Percentiles rank a stretch among this genome's conserved stretches.
These are phyloP conservation scores for Sussaba pulchella DNA, from an alignment of 2,888 invertebrate genomes.

Conservation along the genomic window DNA sequence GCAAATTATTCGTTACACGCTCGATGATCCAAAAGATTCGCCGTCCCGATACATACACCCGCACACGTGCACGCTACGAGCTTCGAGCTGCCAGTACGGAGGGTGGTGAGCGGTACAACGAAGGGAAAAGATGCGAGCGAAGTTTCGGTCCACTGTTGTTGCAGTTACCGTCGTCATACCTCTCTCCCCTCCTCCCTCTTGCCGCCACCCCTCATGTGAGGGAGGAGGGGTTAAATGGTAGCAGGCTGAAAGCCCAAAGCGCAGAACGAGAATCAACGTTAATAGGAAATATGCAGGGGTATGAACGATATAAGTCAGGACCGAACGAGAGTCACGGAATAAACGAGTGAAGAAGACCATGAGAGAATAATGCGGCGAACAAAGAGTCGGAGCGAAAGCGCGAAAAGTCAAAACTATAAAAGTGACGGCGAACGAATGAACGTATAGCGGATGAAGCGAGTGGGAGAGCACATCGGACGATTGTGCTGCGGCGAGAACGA, in stretches of 20 bases:
- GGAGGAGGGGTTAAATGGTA: constrained; percentile 26
- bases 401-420: constrained; percentile 5
- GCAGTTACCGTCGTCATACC: constrained; percentile 48
- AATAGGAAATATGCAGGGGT: constrained; percentile 20
- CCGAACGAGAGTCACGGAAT: neutral
- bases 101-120: constrained; percentile 12
- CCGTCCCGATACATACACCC: no score
- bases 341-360: neutral
- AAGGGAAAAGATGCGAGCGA: constrained; percentile 11
- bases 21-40: no score
- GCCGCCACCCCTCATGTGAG: constrained; percentile 54
- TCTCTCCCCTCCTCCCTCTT: constrained; percentile 64
- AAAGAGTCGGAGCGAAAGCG: constrained; percentile 17
- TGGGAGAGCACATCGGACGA: constrained; percentile 4
- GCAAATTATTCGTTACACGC: no score
- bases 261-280: neutral
- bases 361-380: neutral
- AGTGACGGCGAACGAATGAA: no score
- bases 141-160: constrained; percentile 46
- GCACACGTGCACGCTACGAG: no score
- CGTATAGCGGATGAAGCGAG: no score
- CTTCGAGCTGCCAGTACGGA: neutral
- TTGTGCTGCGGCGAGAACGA: neutral
- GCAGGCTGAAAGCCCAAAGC: neutral
- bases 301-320: neutral